Evolutionary conservation across 1,140 invertebrate species (phyloP), one percentile per base, ranked within the genome.

Genomic region (Ceratina japonica): DNA sequence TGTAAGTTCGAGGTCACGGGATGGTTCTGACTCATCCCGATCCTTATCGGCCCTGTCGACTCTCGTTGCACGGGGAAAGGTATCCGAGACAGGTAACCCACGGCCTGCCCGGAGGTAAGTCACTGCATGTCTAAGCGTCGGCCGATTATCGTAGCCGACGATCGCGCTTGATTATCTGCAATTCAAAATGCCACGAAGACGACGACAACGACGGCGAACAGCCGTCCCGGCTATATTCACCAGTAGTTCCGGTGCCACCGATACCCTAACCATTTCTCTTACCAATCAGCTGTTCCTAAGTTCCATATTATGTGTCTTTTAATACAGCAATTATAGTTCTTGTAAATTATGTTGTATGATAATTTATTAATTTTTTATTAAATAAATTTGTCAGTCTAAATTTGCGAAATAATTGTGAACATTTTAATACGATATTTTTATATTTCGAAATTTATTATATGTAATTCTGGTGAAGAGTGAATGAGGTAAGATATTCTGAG

Each of bases 161-260:
- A 87, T 87, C 86, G 84, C 81, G 83, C 83, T 79, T 86, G 86
- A 87, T 87, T 87, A 87, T 87, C 86, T 87, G 86, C 86, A 87
- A 87, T 87, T 87, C 86, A 87, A 87, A 87, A 86, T 75, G 83
- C 79, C 70, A 79, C 80, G 74, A 78, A 77, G 70, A 85, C 82
- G 65, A 80, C 77, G 51, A 71, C 56, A 51, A 76, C 58, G 20
- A 22, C 16, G 81, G 79, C 61, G 52, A 52, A n/a, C 66, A 58
- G 59, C 27, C 69, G 61, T 37, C 72, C 66, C 58, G 56, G 37
- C 65, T 62, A 74, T 66, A 73, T 84, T 84, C 81, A 70, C 77
- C 82, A 82, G 83, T 78, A 84, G 79, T 81, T 64, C 70, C 70
- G 69, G 59, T 81, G 78, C 82, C 69, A 79, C 71, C 64, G 66